Conservation (phyloP, 2,888 invertebrate species). For the Aphrophora alni region DNA sequence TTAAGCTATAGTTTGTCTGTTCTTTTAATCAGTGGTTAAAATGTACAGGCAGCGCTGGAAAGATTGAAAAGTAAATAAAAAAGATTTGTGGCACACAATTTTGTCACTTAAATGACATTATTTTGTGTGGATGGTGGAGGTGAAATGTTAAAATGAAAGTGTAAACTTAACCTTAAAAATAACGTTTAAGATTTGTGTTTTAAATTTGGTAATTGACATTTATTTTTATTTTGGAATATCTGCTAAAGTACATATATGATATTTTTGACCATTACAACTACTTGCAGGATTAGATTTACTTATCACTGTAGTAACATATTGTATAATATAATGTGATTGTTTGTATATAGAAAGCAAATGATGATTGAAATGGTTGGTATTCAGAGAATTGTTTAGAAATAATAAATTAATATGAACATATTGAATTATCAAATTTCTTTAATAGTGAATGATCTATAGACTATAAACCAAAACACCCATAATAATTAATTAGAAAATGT, state of each 20-base stretch:
- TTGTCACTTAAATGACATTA: neutral
- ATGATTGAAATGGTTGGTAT: no score
- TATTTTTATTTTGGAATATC: neutral
- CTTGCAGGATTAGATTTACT: no score
- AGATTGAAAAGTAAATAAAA: neutral
- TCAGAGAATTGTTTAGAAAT: no score
- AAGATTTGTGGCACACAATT: neutral
- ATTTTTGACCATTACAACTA: no score
- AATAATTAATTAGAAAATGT: no score
- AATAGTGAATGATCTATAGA: no score
- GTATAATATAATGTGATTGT: no score
- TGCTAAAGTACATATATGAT: neutral
- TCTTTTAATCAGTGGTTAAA: neutral
- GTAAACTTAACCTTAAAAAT: neutral
- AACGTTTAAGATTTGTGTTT: neutral
- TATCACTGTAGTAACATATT: no score
- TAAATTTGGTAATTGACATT: neutral
- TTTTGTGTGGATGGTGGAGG: constrained; percentile 6
- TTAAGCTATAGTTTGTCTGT: neutral
- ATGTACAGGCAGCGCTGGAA: neutral
- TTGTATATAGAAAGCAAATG: no score
- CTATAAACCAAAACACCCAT: no score
- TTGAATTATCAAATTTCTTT: no score
- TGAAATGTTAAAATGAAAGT: neutral
- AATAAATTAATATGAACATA: no score